Evolutionary conservation across 2,113 vertebrate genomes (phyloP).

Genomic region (Chloroceryle aenea): DNA sequence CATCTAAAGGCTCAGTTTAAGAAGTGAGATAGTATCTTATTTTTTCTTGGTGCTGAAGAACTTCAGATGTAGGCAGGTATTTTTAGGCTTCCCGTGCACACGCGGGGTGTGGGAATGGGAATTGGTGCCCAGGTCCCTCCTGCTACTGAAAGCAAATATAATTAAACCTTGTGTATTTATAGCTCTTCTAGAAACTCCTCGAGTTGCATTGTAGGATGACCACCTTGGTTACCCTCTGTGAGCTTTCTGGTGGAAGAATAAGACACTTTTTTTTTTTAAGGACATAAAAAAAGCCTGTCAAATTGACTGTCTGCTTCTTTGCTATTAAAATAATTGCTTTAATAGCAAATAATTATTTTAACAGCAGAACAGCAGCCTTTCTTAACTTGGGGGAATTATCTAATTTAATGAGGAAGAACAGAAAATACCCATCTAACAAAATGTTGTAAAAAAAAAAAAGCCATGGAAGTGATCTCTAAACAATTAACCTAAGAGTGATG

Average conservation of each 20-base stretch:
- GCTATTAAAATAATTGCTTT: conserved; percentile 71
- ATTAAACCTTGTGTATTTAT: conserved; percentile 41
- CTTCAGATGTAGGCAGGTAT: background rate
- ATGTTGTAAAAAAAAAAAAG: conserved; percentile 54
- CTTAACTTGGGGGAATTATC: conserved; percentile 72
- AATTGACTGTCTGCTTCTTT: conserved; percentile 56
- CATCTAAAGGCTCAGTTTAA: background rate
- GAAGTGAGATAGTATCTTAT: background rate
- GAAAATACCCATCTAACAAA: conserved; percentile 71
- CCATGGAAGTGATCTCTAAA: conserved; percentile 70
- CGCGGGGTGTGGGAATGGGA: background rate
- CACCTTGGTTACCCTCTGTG: background rate
- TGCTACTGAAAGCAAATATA: background rate
- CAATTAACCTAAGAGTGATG: conserved; percentile 73
- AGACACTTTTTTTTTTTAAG: background rate
- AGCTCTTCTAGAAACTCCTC: background rate
- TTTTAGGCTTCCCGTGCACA: background rate
- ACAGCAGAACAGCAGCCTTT: conserved; percentile 66
- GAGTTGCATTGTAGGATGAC: background rate
- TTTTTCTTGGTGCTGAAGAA: background rate
- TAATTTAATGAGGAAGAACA: conserved; percentile 72
- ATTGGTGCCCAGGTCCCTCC: background rate
- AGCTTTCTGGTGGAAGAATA: background rate
- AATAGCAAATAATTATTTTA: conserved; percentile 74
- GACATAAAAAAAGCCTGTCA: background rate